Conservation (phyloP, 2,113 vertebrate genomes). For the Globicephala melas region DNA sequence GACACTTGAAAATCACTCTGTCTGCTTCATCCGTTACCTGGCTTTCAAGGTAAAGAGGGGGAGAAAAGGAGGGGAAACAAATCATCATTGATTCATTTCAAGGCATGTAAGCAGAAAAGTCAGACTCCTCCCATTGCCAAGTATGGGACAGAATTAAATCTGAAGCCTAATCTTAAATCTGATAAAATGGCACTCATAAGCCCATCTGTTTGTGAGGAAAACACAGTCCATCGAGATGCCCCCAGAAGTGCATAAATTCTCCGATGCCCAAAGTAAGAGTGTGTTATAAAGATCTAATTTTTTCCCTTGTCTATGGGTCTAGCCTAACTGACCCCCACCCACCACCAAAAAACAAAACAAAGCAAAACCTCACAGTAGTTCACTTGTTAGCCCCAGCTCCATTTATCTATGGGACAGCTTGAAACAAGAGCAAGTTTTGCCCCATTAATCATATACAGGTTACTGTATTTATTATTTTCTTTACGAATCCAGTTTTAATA, state of each 20-base stretch:
- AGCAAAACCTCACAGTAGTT: not conserved
- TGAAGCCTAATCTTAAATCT: not conserved
- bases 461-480: not conserved
- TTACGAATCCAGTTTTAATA: not conserved
- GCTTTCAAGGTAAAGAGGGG: not conserved
- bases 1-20: not conserved
- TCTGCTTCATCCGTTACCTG: not conserved
- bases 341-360: not conserved
- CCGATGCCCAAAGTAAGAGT: not conserved
- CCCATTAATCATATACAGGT: not conserved
- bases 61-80: not conserved
- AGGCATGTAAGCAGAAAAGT: not conserved
- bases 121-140: not conserved
- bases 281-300: not conserved
- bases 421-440: not conserved
- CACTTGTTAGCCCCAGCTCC: not conserved
- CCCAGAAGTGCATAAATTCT: not conserved
- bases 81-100: not conserved
- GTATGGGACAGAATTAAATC: not conserved
- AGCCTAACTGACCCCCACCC: not conserved
- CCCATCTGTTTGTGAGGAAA: not conserved
- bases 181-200: not conserved
- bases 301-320: not conserved
- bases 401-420: not conserved
- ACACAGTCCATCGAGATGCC: not conserved